These are phyloP conservation scores for Episyrphus balteatus DNA, from an alignment of 1,140 invertebrate genomes.

Conservation along the genomic window DNA sequence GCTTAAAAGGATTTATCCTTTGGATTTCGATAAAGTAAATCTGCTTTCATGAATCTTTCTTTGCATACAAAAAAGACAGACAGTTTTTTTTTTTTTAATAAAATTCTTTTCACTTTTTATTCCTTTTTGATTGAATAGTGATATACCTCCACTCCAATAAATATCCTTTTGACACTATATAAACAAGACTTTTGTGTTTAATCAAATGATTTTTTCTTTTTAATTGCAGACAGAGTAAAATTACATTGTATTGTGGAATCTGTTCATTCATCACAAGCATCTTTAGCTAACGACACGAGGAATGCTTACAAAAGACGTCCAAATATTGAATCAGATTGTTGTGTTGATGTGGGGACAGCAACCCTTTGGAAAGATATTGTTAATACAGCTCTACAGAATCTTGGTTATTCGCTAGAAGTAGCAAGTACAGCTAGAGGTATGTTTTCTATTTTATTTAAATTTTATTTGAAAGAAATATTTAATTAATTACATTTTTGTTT, in stretches of 20 bases:
- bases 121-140: too few species aligned
- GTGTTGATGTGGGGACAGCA: conserved; percentile 82
- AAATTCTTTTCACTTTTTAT: too few species aligned
- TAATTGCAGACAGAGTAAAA: conserved; percentile 67
- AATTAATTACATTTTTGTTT: background rate
- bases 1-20: too few species aligned
- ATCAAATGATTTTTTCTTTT: conserved; percentile 2
- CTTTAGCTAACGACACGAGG: conserved; percentile 37
- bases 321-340: conserved; percentile 77
- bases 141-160: too few species aligned
- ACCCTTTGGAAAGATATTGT: conserved; percentile 79
- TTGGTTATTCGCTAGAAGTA: conserved; percentile 67
- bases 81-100: too few species aligned
- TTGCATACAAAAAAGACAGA: too few species aligned
- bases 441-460: background rate
- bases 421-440: conserved; percentile 68
- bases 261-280: conserved; percentile 49
- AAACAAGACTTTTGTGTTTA: background rate
- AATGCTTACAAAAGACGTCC: conserved; percentile 48
- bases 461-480: background rate
- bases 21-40: too few species aligned
- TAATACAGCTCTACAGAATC: conserved; percentile 59
- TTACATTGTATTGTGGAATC: conserved; percentile 85
- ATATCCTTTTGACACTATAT: too few species aligned
- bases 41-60: too few species aligned